Evolutionary conservation across 2,888 invertebrate species (phyloP), one percentile per base, ranked within the genome.

Genomic region (Polydrusus tereticollis): DNA sequence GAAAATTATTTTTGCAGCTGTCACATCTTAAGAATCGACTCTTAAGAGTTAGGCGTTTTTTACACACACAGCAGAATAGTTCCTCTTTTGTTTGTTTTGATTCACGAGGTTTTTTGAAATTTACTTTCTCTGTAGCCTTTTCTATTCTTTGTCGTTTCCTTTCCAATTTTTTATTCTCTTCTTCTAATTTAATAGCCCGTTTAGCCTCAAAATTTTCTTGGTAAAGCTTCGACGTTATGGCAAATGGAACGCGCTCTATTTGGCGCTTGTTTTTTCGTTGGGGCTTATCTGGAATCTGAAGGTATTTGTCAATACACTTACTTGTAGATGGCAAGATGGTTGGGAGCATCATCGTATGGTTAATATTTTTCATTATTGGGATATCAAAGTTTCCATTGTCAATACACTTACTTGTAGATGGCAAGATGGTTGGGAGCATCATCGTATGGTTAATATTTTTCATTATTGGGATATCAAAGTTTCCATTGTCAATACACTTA

Each of bases 141-240:
- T 45, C 43, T 26, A 20, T 14, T 21, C 67, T 59, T 33, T 47
- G 36, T 68, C 33, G n/a, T 67, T 64, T 63, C 63, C 26, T 58
- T 52, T 59, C 69, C 45, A 45, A 41, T 21, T 65, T 55, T 29
- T 66, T 59, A 36, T 60, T 36, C 26, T 64, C 47, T 58, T 64
- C 65, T 21, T 58, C 59, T 38, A 59, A 66, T 7, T 43, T 66
- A 20, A 45, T 16, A 21, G 43, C 43, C 18, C 43, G 45, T 52
- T 70, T 70, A 38, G 21, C 38, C 41, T 58, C 65, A 70, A 33
- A 70, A 45, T 12, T 33, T 65, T 70, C 26, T 59, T 70, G 70
- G 38, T 70, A 64, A 47, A 23, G 23, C 29, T 12, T 26, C 10
- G 55, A 55, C 3, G 26, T 55, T 29, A 55, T 29, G 14, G 38